These are phyloP conservation scores for Nyctibius bracteatus DNA, from an alignment of 2,113 vertebrate species.

Conservation along the genomic window DNA sequence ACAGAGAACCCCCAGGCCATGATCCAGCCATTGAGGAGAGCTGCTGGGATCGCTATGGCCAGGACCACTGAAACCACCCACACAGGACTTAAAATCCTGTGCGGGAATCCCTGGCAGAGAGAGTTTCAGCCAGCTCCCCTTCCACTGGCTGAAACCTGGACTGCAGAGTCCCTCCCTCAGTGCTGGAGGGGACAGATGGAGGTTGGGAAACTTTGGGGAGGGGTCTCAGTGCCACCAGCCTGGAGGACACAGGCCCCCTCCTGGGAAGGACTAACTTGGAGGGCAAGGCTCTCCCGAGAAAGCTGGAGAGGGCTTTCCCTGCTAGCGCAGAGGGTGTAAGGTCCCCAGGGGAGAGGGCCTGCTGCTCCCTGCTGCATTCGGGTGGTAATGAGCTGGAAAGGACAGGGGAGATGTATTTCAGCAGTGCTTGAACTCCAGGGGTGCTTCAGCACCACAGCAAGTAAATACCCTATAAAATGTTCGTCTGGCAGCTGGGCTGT, in stretches of 20 bases:
- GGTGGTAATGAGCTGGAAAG: neutral
- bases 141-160: neutral
- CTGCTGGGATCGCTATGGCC: neutral
- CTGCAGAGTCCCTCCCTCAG: neutral
- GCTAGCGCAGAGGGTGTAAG: neutral
- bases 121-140: neutral
- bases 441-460: neutral
- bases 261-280: neutral
- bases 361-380: neutral
- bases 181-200: neutral
- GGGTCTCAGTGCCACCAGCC: neutral
- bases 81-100: neutral
- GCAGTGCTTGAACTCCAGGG: neutral
- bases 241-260: neutral
- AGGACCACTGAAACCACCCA: neutral
- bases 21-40: neutral
- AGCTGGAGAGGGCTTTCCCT: neutral
- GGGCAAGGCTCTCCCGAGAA: neutral
- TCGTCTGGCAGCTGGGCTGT: neutral
- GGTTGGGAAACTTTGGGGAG: neutral
- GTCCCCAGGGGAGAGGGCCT: neutral
- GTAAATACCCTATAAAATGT: neutral
- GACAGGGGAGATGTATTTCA: neutral
- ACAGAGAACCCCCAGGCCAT: neutral
- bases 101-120: neutral